phyloP scores from a whole-genome alignment of 2,888 invertebrate species.

The Trachelus iudaicus region DNA sequence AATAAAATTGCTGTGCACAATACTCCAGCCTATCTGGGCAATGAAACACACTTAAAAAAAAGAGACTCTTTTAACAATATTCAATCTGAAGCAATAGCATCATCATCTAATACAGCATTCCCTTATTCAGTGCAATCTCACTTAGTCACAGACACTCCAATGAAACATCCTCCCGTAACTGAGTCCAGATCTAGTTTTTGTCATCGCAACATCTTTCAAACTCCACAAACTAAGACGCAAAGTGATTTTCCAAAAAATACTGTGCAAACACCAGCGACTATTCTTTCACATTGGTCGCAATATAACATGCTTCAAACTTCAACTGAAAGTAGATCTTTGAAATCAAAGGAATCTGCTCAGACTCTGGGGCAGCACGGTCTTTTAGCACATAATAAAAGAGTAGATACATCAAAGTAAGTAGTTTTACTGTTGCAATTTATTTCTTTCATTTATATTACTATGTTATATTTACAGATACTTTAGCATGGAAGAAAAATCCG shows the following conservation, averaged over 20 bases:
- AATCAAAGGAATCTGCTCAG: conserved; percentile 29
- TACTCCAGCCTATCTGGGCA: too few relatives aligned
- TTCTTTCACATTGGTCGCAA: conserved; percentile 46
- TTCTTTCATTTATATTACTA: conserved; percentile 6
- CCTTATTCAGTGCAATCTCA: conserved; percentile 8
- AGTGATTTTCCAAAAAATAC: conserved; percentile 34
- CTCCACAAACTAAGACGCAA: conserved; percentile 46
- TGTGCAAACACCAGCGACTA: conserved; percentile 49
- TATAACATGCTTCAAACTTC: conserved; percentile 44
- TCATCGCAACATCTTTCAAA: conserved; percentile 53
- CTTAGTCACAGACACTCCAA: conserved; percentile 45
- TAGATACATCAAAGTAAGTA: conserved; percentile 41
- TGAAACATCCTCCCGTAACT: conserved; percentile 43
- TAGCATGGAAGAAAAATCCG: conserved; percentile 31
- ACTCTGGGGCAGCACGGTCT: conserved; percentile 35
- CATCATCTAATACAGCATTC: neutral
- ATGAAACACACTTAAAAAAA: neutral
- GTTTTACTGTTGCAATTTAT: neutral
- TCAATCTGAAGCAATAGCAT: neutral
- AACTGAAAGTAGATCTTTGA: conserved; percentile 31
- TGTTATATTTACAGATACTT: conserved; percentile 33
- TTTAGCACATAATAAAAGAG: conserved; percentile 27
- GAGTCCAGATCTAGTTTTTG: conserved; percentile 44
- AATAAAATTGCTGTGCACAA: too few relatives aligned
- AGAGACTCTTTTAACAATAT: conserved; percentile 9